These are phyloP conservation scores for Pemphigus obesinymphae DNA, from an alignment of 1,140 invertebrate genomes.

Conservation along the genomic window DNA sequence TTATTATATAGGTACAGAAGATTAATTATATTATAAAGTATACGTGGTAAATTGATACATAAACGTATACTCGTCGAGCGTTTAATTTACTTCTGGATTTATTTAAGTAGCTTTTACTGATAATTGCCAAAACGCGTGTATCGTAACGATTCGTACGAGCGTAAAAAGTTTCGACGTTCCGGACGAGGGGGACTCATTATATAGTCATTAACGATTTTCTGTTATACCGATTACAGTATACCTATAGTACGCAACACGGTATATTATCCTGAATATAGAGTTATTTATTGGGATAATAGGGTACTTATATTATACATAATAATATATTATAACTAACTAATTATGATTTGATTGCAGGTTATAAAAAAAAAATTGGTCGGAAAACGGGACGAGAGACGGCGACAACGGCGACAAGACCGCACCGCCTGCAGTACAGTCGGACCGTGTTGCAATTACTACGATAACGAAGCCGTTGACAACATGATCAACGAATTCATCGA, in stretches of 20 bases:
- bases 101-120: neutral
- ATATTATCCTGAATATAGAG: neutral
- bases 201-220: neutral
- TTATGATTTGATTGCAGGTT: neutral
- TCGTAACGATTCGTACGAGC: too few species aligned
- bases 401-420: too few species aligned
- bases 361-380: neutral
- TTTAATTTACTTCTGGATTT: too few species aligned
- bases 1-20: too few species aligned
- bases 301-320: neutral
- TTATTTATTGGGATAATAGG: neutral
- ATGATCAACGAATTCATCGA: constrained; percentile 33
- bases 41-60: too few species aligned
- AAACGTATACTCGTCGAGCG: too few species aligned
- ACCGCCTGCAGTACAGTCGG: neutral
- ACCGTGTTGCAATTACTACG: neutral
- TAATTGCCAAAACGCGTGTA: neutral
- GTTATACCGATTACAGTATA: neutral
- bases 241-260: neutral
- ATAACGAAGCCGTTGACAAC: constrained; percentile 29
- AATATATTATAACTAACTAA: neutral
- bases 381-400: neutral
- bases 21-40: too few species aligned
- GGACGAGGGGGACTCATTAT: neutral
- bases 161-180: too few species aligned